Evolutionary conservation across 2,888 invertebrate genomes (phyloP).

Genomic region (Watsonalla binaria): DNA sequence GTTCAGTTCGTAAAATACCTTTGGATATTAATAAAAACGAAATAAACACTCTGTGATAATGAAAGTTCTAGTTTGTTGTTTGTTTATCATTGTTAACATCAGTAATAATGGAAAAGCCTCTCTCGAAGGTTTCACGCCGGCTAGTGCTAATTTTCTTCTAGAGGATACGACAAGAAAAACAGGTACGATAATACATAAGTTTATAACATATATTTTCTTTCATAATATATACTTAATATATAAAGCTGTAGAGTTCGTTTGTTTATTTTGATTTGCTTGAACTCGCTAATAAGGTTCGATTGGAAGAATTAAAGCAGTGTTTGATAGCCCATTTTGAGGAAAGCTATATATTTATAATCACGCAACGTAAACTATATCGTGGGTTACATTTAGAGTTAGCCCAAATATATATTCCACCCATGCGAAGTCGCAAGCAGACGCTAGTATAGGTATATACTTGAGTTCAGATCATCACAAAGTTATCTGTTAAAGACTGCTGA

Average conservation of each 20-base stretch:
- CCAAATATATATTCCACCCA: no score
- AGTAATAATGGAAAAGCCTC: constrained; percentile 67
- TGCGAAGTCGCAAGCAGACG: no score
- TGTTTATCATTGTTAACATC: constrained; percentile 57
- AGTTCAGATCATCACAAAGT: no score
- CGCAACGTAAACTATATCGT: no score
- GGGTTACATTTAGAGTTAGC: no score
- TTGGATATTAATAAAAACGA: not conserved
- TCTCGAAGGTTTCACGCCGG: constrained; percentile 55
- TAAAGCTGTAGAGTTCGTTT: not conserved
- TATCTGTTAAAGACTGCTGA: no score
- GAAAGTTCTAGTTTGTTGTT: constrained; percentile 55
- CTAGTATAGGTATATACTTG: no score
- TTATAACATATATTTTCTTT: constrained; percentile 1
- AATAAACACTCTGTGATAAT: constrained; percentile 27
- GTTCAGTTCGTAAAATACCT: not conserved
- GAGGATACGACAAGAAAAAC: constrained; percentile 56
- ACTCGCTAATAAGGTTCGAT: no score
- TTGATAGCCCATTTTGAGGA: no score
- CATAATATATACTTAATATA: not conserved
- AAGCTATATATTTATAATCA: no score
- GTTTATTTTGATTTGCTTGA: no score
- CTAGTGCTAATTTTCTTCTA: constrained; percentile 44
- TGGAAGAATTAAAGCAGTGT: no score
- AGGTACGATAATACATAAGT: constrained; percentile 35